These are phyloP conservation scores for Drosophila sordidapex DNA, from an alignment of 2,888 invertebrate species.

Conservation along the genomic window DNA sequence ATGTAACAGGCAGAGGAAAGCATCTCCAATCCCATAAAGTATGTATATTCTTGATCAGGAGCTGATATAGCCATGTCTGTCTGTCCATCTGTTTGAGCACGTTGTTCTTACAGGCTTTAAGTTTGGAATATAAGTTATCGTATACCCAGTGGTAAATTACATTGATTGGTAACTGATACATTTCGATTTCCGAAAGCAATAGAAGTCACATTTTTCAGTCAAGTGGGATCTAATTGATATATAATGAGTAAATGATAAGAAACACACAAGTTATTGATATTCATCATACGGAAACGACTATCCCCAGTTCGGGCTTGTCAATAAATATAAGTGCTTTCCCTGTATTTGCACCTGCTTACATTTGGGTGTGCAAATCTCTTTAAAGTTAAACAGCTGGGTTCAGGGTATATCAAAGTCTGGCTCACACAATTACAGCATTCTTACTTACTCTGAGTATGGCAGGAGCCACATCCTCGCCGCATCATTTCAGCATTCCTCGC, in stretches of 20 bases:
- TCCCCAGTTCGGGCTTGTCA: not conserved
- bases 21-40: not conserved
- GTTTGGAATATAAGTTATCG: not conserved
- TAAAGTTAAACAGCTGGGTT: not conserved
- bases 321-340: too few relatives aligned
- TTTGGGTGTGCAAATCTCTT: not conserved
- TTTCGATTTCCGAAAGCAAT: too few relatives aligned
- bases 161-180: too few relatives aligned
- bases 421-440: not conserved
- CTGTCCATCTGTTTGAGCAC: not conserved
- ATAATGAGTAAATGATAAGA: not conserved
- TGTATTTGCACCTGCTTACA: not conserved
- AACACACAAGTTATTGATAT: not conserved
- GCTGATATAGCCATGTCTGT: not conserved
- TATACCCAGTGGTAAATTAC: not conserved
- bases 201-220: not conserved
- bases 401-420: not conserved
- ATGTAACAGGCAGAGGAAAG: not conserved
- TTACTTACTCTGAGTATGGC: conserved; percentile 28
- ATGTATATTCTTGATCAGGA: not conserved
- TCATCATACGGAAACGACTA: not conserved
- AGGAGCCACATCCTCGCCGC: conserved; percentile 41
- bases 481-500: conserved; percentile 24
- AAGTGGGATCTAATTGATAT: not conserved
- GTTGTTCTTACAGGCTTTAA: not conserved